Base-by-base conservation (phyloP, 2,797 vertebrate species). In the Rhadinocentrus ornatus region DNA sequence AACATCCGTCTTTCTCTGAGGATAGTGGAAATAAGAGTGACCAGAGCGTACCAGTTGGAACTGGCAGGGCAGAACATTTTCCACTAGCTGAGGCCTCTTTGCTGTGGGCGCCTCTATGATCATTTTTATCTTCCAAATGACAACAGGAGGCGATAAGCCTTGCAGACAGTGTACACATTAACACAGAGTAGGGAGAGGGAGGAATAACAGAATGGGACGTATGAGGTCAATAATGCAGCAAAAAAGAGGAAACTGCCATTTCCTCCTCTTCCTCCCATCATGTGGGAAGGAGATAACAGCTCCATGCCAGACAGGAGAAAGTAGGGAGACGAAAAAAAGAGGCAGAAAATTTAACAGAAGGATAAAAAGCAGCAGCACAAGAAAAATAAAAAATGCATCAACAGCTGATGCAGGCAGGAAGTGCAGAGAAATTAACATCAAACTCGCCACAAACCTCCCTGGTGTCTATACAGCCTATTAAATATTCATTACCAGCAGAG, bases 11-110 rank as follows among this genome's bases (percentile, higher is more conserved):
- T 88, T 80, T 86, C 83, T 85, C 66, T 57, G 62, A 82, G 71
- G 68, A 71, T 54, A n/a, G 57, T 73, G 74, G 78, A 82, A 94
- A 90, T 91, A 89, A 94, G 92, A 82, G 83, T 85, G 87, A 72
- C 84, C 84, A 90, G 90, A 93, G 92, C 93, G 92, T 93, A n/a
- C n/a, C n/a, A n/a, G n/a, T n/a, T n/a, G n/a, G n/a, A 94, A 89
- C 93, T 94, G 94, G 94, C 93, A 94, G 87, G 71, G 41, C 78
- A 71, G 82, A 87, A 94, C 90, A 88, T 89, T 95, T 95, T 95
- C 93, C 94, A 93, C 69, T 32, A 32, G 31, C 31, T 32, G 31
- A 32, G 31, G 7, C 31, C 31, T 32, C 31, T 80, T 80, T 77
- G 73, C 60, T 73, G 66, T 56, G 55, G 67, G 67, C 41, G 60